These are phyloP conservation scores for Octonoba sinensis DNA, from an alignment of 2,888 invertebrate species.

Conservation along the genomic window DNA sequence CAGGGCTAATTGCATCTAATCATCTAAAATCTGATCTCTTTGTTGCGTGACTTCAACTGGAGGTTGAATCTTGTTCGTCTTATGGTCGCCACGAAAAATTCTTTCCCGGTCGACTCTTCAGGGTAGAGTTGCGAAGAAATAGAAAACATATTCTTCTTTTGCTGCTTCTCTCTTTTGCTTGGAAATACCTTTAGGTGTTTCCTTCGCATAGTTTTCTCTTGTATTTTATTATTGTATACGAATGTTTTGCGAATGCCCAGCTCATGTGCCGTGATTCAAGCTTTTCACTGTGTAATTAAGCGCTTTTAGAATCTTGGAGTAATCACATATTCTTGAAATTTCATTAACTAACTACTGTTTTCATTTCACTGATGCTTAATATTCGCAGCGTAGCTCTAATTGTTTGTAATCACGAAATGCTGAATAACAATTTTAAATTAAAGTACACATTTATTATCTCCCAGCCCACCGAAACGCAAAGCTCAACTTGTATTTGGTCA, in stretches of 20 bases:
- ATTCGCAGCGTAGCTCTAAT: slow-evolving; percentile 39
- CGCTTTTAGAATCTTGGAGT: slow-evolving; percentile 37
- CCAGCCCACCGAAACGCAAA: too few species aligned
- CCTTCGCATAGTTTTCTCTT: slow-evolving; percentile 5
- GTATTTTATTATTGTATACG: slow-evolving; percentile 34
- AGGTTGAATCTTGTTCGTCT: slow-evolving; percentile 18
- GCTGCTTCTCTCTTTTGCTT: slow-evolving; percentile 8
- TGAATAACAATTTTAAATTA: too few species aligned
- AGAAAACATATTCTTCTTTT: slow-evolving; percentile 39
- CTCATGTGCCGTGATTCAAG: slow-evolving; percentile 12
- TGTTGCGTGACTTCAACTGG: slow-evolving; percentile 45
- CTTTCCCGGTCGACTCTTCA: slow-evolving; percentile 5
- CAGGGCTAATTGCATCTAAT: slow-evolving; percentile 62
- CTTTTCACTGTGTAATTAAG: slow-evolving; percentile 48
- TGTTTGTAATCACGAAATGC: slow-evolving; percentile 40
- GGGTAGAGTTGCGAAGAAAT: not conserved
- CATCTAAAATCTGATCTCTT: slow-evolving; percentile 58
- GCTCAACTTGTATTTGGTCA: too few species aligned
- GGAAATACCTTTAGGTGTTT: slow-evolving; percentile 47
- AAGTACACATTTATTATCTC: too few species aligned
- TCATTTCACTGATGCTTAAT: slow-evolving; percentile 44
- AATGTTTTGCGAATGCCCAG: slow-evolving; percentile 32
- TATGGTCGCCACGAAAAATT: slow-evolving; percentile 37
- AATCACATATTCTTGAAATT: slow-evolving; percentile 57
- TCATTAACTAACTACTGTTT: slow-evolving; percentile 55